Base-by-base conservation (phyloP, 2,888 invertebrate genomes). In the Spisula subtruncata region DNA sequence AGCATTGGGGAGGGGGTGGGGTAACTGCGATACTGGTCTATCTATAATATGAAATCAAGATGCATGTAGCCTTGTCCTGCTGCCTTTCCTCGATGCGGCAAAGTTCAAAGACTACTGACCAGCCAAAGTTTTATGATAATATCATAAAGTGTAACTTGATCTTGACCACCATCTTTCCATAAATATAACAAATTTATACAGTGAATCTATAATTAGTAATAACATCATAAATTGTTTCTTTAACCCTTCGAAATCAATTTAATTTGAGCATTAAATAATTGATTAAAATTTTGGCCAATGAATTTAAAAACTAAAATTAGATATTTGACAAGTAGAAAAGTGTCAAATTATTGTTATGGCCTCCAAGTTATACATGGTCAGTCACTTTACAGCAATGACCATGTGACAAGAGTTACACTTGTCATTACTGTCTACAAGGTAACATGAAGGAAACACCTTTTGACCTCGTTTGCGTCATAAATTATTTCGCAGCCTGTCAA, bases 31-130 rank as follows among this genome's bases (percentile, higher is more conserved):
- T 1, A 51, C 51, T 12, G 16, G 14, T 51, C 51, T 51, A 51
- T 51, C 51, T 16, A 12, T 14, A 51, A 12, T n/a, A n/a, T 10
- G 5, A 51, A 51, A 51, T 51, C 12, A 51, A 51, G 51, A 51
- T 16, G 16, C 51, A 51, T 12, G 14, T 51, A 16, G 4, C 1
- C 12, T 1, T 51, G 51, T 51, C 16, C 51, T 16, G 16, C 51
- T 51, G 5, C 14, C 6, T 1, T 51, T 51, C 1, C 51, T 51
- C 12, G 16, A 51, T 51, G 60, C 25, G 25, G 60, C 25, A 66
- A 66, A 66, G 60, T 66, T 66, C 60, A 66, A 66, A 66, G 60
- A 66, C 60, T 25, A 66, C 60, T 66, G 60, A 66, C 60, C 60
- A 66, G 25, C 8, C 60, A 66, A 66, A 66, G 20, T n/a, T 66